These are phyloP conservation scores for Colossoma macropomum DNA, from an alignment of 2,113 vertebrate species.

Conservation along the genomic window DNA sequence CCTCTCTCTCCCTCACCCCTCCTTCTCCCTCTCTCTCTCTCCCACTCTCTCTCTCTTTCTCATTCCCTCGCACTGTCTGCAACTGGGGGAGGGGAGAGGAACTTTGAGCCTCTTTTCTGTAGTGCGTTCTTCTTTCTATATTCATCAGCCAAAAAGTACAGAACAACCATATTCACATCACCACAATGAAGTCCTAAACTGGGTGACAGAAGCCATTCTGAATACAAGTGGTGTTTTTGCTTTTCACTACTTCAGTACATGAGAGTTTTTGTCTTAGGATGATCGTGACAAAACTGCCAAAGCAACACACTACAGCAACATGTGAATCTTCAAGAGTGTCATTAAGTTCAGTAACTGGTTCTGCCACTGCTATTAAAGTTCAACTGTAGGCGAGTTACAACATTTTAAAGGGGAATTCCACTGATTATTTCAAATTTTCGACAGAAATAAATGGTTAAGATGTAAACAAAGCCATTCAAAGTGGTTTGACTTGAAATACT, in stretches of 20 bases:
- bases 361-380: no score
- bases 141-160: conserved; percentile 39
- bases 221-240: no score
- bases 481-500: no score
- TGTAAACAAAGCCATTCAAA: no score
- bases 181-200: neutral
- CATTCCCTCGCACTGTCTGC: conserved; percentile 54
- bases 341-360: no score
- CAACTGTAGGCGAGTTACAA: no score
- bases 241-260: no score
- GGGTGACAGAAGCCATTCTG: neutral
- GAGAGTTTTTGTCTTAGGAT: neutral
- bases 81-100: conserved; percentile 56
- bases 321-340: no score
- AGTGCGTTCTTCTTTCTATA: conserved; percentile 33
- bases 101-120: conserved; percentile 56
- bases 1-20: conserved; percentile 48
- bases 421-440: no score
- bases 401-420: no score
- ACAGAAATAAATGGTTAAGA: no score
- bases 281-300: neutral
- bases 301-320: neutral
- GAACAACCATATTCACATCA: conserved; percentile 20
- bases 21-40: conserved; percentile 46
- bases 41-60: conserved; percentile 49